phyloP scores from a whole-genome alignment of 2,797 vertebrate species.

The Molossus molossus region DNA sequence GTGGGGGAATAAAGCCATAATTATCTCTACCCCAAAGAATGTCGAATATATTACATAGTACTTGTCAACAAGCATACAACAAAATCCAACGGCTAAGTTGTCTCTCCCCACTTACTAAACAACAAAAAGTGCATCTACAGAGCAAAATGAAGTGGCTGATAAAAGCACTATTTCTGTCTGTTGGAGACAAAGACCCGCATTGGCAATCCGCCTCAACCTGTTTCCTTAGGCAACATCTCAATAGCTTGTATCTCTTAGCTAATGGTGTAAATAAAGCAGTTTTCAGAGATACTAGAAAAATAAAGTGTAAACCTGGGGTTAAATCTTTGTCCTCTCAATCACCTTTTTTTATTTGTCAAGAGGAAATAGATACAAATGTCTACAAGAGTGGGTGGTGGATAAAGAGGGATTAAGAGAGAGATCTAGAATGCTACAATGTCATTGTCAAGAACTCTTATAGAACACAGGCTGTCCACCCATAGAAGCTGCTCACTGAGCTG shows the following conservation, averaged over 20 bases:
- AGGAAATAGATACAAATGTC: background rate
- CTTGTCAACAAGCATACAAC: background rate
- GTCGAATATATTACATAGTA: background rate
- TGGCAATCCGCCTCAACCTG: background rate
- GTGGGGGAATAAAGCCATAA: background rate
- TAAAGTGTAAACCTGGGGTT: background rate
- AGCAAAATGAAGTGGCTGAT: background rate
- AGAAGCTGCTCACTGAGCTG: background rate
- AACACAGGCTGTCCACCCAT: background rate
- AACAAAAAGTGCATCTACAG: background rate
- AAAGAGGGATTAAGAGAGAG: background rate
- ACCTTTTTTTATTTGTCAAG: background rate
- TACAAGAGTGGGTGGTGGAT: background rate
- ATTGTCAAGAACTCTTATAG: background rate
- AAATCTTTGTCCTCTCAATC: background rate
- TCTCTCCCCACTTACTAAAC: background rate
- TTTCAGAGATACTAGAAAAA: background rate
- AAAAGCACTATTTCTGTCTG: background rate
- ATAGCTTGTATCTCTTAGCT: background rate
- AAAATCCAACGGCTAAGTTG: background rate
- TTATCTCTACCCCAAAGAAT: constrained; percentile 28
- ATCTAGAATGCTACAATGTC: background rate
- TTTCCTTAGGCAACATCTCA: background rate
- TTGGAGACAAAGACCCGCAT: background rate
- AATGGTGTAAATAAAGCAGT: background rate